These are phyloP conservation scores for Motacilla alba DNA, from an alignment of 2,113 vertebrate species.

Conservation along the genomic window DNA sequence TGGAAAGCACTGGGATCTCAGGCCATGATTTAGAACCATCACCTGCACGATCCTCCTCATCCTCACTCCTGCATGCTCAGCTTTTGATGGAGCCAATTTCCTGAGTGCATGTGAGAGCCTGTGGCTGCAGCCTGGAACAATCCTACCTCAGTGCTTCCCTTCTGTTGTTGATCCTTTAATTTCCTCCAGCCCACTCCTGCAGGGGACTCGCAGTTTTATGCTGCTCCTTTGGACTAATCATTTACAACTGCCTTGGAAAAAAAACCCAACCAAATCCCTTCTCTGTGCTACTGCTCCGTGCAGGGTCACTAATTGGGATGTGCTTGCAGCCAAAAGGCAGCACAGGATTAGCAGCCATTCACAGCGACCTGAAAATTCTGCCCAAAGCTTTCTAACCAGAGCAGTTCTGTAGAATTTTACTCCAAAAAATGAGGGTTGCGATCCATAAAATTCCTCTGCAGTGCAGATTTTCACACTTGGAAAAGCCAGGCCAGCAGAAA, in stretches of 20 bases:
- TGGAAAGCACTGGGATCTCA: neutral
- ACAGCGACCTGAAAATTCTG: constrained; percentile 32
- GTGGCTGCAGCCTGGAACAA: constrained; percentile 70
- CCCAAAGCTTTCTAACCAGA: constrained; percentile 46
- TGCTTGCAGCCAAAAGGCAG: constrained; percentile 41
- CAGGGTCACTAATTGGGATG: constrained; percentile 57
- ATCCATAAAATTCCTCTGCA: constrained; percentile 10
- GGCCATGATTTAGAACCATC: constrained; percentile 67
- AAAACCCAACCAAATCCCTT: neutral
- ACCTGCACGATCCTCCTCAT: constrained; percentile 54
- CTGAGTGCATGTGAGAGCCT: constrained; percentile 57
- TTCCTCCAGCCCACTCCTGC: constrained; percentile 77
- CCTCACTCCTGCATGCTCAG: constrained; percentile 51
- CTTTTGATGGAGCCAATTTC: constrained; percentile 76
- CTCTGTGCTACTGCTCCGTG: constrained; percentile 39
- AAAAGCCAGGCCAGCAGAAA: constrained; percentile 44
- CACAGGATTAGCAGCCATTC: neutral
- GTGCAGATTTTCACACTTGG: constrained; percentile 59
- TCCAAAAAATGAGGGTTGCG: constrained; percentile 22
- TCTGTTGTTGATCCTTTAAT: constrained; percentile 76
- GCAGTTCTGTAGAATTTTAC: constrained; percentile 7
- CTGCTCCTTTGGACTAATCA: constrained; percentile 66
- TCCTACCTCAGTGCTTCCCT: constrained; percentile 70
- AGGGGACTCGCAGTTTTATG: constrained; percentile 52
- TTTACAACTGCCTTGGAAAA: constrained; percentile 49